These are phyloP conservation scores for Leptinotarsa tumamoca DNA, from an alignment of 2,888 invertebrate species.

Conservation along the genomic window DNA sequence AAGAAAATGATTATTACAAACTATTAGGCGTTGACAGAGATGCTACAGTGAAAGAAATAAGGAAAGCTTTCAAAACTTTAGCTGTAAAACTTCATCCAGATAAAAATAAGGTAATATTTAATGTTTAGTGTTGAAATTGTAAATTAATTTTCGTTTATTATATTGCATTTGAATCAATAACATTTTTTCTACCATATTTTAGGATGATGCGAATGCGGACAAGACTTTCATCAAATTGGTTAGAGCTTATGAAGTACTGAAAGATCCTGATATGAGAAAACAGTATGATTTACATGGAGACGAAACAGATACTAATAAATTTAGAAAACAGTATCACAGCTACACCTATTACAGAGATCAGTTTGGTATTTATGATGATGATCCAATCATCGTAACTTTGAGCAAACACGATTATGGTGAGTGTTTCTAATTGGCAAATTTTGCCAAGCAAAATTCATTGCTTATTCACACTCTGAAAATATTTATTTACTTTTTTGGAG, in stretches of 20 bases:
- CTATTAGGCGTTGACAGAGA: conserved; percentile 70
- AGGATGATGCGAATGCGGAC: conserved; percentile 82
- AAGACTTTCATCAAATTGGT: conserved; percentile 83
- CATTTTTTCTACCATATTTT: conserved; percentile 47
- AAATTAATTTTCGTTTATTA: neutral
- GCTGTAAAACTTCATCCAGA: conserved; percentile 81
- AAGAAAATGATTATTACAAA: conserved; percentile 59
- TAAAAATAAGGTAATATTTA: conserved; percentile 69
- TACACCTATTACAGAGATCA: conserved; percentile 84
- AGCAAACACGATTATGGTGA: conserved; percentile 81
- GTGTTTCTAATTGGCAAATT: neutral
- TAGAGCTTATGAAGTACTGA: conserved; percentile 87
- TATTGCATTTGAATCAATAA: neutral
- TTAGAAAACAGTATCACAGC: conserved; percentile 78
- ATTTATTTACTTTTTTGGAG: too few species aligned
- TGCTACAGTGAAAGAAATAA: conserved; percentile 76
- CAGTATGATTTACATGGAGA: conserved; percentile 86
- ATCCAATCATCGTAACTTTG: conserved; percentile 83
- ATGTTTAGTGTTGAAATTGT: too few species aligned
- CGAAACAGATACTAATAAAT: conserved; percentile 69
- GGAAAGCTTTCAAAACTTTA: conserved; percentile 79
- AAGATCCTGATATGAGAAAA: conserved; percentile 82
- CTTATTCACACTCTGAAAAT: too few species aligned
- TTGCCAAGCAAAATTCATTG: neutral
- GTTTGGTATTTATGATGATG: conserved; percentile 89